phyloP scores from a whole-genome alignment of 2,888 invertebrate species.

The Onthophagus sagittarius region DNA sequence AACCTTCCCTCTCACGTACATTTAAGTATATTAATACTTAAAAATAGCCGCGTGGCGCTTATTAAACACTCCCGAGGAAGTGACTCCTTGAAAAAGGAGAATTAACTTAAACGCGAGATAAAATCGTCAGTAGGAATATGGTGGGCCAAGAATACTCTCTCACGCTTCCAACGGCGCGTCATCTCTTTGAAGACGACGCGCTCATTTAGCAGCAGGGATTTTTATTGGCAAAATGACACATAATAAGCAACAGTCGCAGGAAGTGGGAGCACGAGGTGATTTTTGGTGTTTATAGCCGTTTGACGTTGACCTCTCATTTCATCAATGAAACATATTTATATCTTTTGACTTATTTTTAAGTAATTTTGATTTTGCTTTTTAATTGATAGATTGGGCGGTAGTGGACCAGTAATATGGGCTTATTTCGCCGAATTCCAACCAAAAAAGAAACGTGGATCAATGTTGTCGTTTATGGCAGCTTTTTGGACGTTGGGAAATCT shows the following conservation, averaged over 20 bases:
- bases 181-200: background rate
- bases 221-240: constrained; percentile 9
- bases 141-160: background rate
- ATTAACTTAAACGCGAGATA: background rate
- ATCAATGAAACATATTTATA: background rate
- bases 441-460: constrained; percentile 82
- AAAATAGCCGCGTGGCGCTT: background rate
- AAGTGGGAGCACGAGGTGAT: constrained; percentile 7
- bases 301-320: background rate
- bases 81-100: background rate
- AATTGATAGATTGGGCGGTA: constrained; percentile 69
- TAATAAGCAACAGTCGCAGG: constrained; percentile 4
- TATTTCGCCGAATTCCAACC: constrained; percentile 95
- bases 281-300: background rate
- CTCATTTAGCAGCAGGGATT: constrained; percentile 1
- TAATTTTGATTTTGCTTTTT: background rate
- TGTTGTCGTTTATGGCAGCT: constrained; percentile 91
- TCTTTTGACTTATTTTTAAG: background rate
- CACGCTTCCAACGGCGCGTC: background rate
- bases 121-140: background rate
- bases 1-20: background rate
- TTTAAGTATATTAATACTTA: background rate
- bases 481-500: constrained; percentile 94
- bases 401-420: constrained; percentile 91
- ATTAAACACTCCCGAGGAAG: background rate